Conservation (phyloP, 2,888 invertebrate genomes). For the Tuta absoluta region DNA sequence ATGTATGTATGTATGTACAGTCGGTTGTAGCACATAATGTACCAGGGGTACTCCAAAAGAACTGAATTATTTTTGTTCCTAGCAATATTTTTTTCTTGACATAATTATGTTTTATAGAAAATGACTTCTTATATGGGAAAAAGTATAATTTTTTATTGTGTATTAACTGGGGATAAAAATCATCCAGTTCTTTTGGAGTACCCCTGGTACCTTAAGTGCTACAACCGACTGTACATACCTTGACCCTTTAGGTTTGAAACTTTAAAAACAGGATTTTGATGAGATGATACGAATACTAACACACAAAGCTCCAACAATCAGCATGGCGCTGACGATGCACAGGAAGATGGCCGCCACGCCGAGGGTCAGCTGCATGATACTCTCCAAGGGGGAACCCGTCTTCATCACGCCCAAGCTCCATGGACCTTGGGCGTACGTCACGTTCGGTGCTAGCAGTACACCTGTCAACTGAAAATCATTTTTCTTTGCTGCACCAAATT, state of each 20-base stretch:
- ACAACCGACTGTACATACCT: not conserved
- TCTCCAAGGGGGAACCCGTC: slow-evolving; percentile 42
- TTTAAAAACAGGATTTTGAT: not conserved
- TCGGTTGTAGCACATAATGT: too few relatives aligned
- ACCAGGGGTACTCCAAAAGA: too few relatives aligned
- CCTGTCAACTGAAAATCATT: slow-evolving; percentile 62
- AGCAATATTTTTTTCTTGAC: too few relatives aligned
- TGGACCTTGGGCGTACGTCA: slow-evolving; percentile 53
- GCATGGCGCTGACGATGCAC: slow-evolving; percentile 52
- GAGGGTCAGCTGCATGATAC: slow-evolving; percentile 49
- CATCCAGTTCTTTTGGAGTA: too few relatives aligned
- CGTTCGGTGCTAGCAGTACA: slow-evolving; percentile 60
- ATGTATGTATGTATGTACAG: too few relatives aligned
- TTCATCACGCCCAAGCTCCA: slow-evolving; percentile 58
- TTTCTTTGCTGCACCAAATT: too few relatives aligned
- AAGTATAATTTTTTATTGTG: too few relatives aligned
- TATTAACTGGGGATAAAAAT: too few relatives aligned
- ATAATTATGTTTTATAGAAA: too few relatives aligned
- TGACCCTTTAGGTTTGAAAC: not conserved
- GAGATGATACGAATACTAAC: slow-evolving; percentile 45
- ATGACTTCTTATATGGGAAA: too few relatives aligned
- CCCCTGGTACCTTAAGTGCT: too few relatives aligned
- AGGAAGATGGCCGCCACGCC: slow-evolving; percentile 57
- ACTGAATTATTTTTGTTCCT: too few relatives aligned
- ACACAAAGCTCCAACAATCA: slow-evolving; percentile 57